Percentiles rank a stretch among this genome's conserved stretches.
phyloP scores from a whole-genome alignment of 2,888 invertebrate genomes.

The Galerucella pusilla region DNA sequence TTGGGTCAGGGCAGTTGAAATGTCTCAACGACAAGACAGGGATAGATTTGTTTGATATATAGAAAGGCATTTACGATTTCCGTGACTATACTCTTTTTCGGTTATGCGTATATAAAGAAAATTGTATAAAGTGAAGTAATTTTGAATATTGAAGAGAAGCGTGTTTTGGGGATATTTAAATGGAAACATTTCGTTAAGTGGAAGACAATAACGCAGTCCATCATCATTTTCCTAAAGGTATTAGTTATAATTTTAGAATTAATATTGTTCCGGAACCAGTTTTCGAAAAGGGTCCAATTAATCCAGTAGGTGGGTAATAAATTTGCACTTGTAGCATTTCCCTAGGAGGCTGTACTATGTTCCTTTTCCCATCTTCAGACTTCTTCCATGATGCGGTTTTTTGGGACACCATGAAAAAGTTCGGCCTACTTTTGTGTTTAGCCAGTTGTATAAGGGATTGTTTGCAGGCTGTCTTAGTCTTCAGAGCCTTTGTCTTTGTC shows the following conservation, averaged over 20 bases:
- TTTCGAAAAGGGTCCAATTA: no score
- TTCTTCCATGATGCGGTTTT: no score
- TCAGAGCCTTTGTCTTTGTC: no score
- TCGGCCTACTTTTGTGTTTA: no score
- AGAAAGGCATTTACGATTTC: slow-evolving; percentile 14
- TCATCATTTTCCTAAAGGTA: background rate
- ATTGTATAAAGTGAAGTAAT: background rate
- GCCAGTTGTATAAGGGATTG: no score
- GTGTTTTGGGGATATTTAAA: background rate
- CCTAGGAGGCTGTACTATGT: no score
- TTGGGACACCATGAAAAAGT: no score
- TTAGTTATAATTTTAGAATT: background rate
- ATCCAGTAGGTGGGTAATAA: no score
- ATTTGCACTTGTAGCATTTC: no score
- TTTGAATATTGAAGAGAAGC: background rate
- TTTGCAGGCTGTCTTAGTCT: no score
- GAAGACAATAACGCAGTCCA: background rate
- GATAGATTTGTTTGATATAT: slow-evolving; percentile 28
- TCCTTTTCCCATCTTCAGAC: no score
- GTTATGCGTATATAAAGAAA: slow-evolving; percentile 4
- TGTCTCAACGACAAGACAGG: slow-evolving; percentile 19
- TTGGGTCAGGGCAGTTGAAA: slow-evolving; percentile 26
- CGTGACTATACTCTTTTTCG: slow-evolving; percentile 9
- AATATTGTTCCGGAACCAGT: background rate
- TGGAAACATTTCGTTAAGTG: background rate